A percentile compares a stretch with the other conserved stretches of the same genome.
These are phyloP conservation scores for Trissonchulus latispiculum DNA, from an alignment of 2,888 invertebrate genomes.

Conservation along the genomic window DNA sequence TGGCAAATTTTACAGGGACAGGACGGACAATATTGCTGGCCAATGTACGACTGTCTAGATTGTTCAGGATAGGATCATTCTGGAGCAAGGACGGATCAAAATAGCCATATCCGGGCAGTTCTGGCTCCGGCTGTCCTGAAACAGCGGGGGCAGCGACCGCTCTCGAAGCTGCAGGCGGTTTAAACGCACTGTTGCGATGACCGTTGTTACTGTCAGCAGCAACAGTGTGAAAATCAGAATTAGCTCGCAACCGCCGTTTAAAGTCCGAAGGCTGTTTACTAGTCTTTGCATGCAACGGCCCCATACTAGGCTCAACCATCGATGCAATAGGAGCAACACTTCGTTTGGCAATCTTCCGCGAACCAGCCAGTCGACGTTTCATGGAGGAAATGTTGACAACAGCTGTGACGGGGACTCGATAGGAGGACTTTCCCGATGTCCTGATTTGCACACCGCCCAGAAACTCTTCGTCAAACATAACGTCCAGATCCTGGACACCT, in stretches of 20 bases:
- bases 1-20: no score
- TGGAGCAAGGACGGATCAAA: constrained; percentile 6
- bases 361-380: no score
- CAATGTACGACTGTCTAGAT: no score
- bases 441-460: constrained; percentile 55
- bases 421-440: constrained; percentile 47
- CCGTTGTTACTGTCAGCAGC: neutral
- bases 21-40: no score
- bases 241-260: neutral
- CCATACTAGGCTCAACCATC: neutral
- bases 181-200: neutral
- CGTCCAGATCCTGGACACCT: constrained; percentile 58
- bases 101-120: neutral
- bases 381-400: constrained; percentile 58
- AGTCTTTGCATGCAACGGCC: neutral
- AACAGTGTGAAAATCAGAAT: neutral
- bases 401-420: constrained; percentile 51
- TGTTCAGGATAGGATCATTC: no score
- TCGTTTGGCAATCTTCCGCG: no score
- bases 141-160: neutral
- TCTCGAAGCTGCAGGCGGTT: neutral
- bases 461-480: constrained; percentile 69
- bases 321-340: neutral
- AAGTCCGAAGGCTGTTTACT: no score
- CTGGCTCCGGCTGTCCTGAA: neutral